A percentile compares a stretch with the other conserved stretches of the same genome.
These are phyloP conservation scores for Synchiropus splendidus DNA, from an alignment of 2,113 vertebrate genomes.

Conservation along the genomic window DNA sequence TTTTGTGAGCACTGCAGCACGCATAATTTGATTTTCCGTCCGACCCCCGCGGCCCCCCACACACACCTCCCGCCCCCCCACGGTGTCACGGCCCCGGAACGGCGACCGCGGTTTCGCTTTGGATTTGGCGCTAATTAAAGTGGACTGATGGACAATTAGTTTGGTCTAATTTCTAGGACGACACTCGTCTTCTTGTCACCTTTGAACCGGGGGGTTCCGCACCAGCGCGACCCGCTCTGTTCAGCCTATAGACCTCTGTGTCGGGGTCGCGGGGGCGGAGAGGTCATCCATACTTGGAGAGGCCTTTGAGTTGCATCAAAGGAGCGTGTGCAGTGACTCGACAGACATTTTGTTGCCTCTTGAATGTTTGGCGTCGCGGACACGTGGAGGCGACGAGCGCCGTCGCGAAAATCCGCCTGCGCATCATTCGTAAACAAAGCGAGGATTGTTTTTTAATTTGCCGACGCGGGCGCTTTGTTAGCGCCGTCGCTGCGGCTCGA, in stretches of 20 bases:
- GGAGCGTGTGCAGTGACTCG: conserved; percentile 26
- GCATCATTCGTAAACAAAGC: too few species aligned
- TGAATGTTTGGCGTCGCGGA: conserved; percentile 1
- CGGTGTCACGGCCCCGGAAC: conserved; percentile 43
- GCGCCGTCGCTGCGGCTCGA: too few species aligned
- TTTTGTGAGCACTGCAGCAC: conserved; percentile 57
- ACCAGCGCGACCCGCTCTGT: conserved; percentile 18
- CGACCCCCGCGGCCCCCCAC: conserved; percentile 8
- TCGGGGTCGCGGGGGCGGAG: conserved; percentile 2
- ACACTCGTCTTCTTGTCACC: conserved; percentile 47
- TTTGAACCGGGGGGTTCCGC: conserved; percentile 37
- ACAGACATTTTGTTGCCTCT: conserved; percentile 22
- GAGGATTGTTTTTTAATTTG: too few species aligned
- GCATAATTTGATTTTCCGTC: conserved; percentile 59
- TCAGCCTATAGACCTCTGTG: conserved; percentile 13
- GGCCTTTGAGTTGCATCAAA: conserved; percentile 16
- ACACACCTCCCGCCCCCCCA: conserved; percentile 22
- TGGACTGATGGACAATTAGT: conserved; percentile 64
- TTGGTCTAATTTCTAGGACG: conserved; percentile 57
- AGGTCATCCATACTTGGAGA: conserved; percentile 23
- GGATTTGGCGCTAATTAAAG: conserved; percentile 53
- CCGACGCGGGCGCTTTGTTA: too few species aligned
- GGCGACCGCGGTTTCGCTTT: conserved; percentile 24
- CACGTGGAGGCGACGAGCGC: too few species aligned
- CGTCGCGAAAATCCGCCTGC: too few species aligned